Evolutionary conservation across 2,888 invertebrate genomes (phyloP), one percentile per base, ranked within the genome.

Genomic region (Acholoe squamosa): DNA sequence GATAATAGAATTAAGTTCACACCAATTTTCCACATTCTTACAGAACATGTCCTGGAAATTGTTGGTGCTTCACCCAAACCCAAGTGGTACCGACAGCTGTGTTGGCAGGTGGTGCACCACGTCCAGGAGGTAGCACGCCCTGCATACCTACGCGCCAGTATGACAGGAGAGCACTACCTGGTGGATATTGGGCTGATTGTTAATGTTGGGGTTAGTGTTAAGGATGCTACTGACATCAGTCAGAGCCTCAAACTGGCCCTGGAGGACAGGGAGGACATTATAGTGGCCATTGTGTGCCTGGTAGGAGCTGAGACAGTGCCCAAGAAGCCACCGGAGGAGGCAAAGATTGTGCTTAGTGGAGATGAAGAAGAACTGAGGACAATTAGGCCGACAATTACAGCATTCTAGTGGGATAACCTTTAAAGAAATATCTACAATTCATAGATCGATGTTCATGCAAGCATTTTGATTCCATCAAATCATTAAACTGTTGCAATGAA

Each of bases 271-370:
- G 22, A 33, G 16, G 80, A 80, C 43, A 43, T 80, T 0, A 34
- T 34, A 7, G 80, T 80, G 34, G 80, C 80, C 80, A 80, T 80
- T 12, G 80, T 80, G 19, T 61, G 61, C 61, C 61, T 61, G 61
- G 61, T 61, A 12, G 61, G 61, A 14, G 61, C 61, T 12, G 61
- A 61, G 19, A 61, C n/a, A 14, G 61, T 61, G 61, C 22, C 61
- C 3, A 7, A 61, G 61, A 61, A n/a, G n/a, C 22, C n/a, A 19
- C n/a, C 22, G 14, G 61, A 61, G 61, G 61, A 61, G 14, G 61
- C 61, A 3, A 19, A n/a, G 19, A 19, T 61, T 61, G 61, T n/a
- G 19, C 61, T 61, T 14, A n/a, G n/a, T 1, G 61, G 5, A 14
- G 22, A n/a, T 12, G 22, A 61, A 7, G 61, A 61, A n/a, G 61